Percentiles rank a stretch among this genome's conserved stretches.
These are phyloP conservation scores for Chaetophractus vellerosus DNA, from an alignment of 2,797 vertebrate species.

Conservation along the genomic window DNA sequence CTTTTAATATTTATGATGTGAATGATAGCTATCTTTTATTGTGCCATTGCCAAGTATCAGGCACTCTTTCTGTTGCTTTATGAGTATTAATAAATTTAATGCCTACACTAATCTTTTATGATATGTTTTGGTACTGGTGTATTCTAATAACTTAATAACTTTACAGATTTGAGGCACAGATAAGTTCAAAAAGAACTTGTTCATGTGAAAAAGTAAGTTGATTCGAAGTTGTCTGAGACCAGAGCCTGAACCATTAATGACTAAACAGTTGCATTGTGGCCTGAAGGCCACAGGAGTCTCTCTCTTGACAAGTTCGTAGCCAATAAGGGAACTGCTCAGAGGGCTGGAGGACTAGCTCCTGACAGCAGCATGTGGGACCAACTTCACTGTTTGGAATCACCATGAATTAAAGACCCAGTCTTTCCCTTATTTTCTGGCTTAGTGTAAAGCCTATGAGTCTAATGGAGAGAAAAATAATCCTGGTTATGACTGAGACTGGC, in stretches of 20 bases:
- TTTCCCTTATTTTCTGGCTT: neutral
- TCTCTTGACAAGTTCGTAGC: neutral
- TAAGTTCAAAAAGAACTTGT: conserved; percentile 32
- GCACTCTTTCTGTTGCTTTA: neutral
- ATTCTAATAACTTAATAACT: neutral
- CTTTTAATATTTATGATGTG: neutral
- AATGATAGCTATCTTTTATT: neutral
- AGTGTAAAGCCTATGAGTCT: neutral
- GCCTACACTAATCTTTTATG: neutral
- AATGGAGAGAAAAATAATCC: neutral
- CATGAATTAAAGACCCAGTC: neutral
- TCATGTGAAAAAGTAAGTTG: conserved; percentile 4
- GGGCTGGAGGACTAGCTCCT: neutral
- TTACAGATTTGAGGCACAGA: neutral
- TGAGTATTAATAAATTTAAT: neutral
- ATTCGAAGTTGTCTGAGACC: neutral
- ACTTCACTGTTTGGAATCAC: neutral
- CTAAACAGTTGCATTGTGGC: neutral
- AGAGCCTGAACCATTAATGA: neutral
- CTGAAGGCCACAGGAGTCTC: neutral
- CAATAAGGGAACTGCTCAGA: neutral
- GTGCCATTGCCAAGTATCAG: neutral
- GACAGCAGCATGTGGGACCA: neutral
- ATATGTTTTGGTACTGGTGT: neutral
- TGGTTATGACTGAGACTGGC: neutral